These are phyloP conservation scores for Sternarchorhynchus goeldii DNA, from an alignment of 2,797 vertebrate genomes.

Conservation along the genomic window DNA sequence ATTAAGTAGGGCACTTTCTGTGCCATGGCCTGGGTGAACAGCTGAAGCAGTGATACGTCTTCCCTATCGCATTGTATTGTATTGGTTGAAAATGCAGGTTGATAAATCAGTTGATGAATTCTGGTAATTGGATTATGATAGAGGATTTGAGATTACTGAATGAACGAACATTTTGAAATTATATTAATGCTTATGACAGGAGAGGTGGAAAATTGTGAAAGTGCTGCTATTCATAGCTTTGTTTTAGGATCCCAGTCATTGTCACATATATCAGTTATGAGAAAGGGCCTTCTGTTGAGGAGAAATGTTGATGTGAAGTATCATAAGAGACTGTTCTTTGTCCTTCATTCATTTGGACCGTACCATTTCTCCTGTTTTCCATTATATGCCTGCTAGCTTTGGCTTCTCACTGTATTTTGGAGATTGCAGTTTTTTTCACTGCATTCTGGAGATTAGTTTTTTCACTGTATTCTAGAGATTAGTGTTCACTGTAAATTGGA, in stretches of 20 bases:
- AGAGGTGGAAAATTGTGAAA: conserved; percentile 53
- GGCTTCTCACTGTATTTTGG: conserved; percentile 28
- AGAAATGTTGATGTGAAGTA: conserved; percentile 16
- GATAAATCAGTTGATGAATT: conserved; percentile 38
- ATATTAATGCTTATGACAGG: conserved; percentile 43
- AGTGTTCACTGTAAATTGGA: too few relatives aligned
- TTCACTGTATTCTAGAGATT: too few relatives aligned
- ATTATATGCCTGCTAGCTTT: conserved; percentile 38
- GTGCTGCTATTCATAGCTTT: conserved; percentile 42
- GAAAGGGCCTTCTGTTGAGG: conserved; percentile 50
- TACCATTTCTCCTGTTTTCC: conserved; percentile 35
- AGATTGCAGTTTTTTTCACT: not conserved
- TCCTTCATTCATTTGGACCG: conserved; percentile 8
- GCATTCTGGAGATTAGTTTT: too few relatives aligned
- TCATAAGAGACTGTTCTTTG: not conserved
- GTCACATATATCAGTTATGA: conserved; percentile 65
- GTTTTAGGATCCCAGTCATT: conserved; percentile 48
- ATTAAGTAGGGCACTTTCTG: conserved; percentile 32
- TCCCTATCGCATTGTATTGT: conserved; percentile 49
- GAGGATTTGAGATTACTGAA: conserved; percentile 54
- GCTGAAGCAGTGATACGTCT: conserved; percentile 34
- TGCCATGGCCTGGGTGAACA: conserved; percentile 3
- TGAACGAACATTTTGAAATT: conserved; percentile 58
- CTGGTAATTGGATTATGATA: conserved; percentile 54
- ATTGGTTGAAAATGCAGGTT: conserved; percentile 45